phyloP scores from a whole-genome alignment of 1,140 invertebrate genomes.

The Triops cancriformis region DNA sequence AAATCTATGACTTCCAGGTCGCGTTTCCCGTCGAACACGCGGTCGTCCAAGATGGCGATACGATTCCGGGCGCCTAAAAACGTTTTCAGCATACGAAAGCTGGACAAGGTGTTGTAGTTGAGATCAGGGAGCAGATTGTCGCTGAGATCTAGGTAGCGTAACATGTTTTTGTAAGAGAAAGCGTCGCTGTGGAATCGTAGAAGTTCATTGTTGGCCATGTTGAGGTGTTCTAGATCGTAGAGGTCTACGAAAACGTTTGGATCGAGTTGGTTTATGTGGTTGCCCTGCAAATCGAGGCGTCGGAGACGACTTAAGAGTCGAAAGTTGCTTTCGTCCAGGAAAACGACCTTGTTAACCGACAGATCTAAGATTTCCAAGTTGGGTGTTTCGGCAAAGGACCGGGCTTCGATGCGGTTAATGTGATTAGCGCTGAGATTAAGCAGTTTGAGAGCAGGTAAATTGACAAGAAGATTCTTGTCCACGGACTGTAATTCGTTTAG shows the following conservation, averaged over 20 bases:
- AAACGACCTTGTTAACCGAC: conserved; percentile 62
- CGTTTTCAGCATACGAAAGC: conserved; percentile 64
- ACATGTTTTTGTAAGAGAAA: conserved; percentile 23
- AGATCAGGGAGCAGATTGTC: conserved; percentile 62
- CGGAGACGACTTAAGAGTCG: conserved; percentile 63
- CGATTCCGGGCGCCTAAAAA: conserved; percentile 65
- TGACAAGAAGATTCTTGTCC: neutral
- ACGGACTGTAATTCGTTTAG: conserved; percentile 30
- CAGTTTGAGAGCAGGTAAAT: conserved; percentile 59
- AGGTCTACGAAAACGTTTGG: conserved; percentile 52
- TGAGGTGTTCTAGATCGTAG: conserved; percentile 61
- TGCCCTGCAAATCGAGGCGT: conserved; percentile 67
- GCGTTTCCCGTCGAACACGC: conserved; percentile 28
- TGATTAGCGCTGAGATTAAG: conserved; percentile 64
- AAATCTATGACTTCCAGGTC: conserved; percentile 53
- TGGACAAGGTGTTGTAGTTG: conserved; percentile 44
- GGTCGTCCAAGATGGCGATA: conserved; percentile 56
- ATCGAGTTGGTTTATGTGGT: conserved; percentile 59
- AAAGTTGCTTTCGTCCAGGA: conserved; percentile 58
- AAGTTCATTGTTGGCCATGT: conserved; percentile 61
- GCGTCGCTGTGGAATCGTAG: conserved; percentile 35
- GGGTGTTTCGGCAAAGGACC: conserved; percentile 62
- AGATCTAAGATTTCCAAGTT: conserved; percentile 70
- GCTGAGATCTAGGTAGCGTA: conserved; percentile 54
- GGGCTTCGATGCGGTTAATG: conserved; percentile 62